Evolutionary conservation across 1,140 invertebrate genomes (phyloP), one percentile per base, ranked within the genome.

Genomic region (Pseudachorutes palmiensis): DNA sequence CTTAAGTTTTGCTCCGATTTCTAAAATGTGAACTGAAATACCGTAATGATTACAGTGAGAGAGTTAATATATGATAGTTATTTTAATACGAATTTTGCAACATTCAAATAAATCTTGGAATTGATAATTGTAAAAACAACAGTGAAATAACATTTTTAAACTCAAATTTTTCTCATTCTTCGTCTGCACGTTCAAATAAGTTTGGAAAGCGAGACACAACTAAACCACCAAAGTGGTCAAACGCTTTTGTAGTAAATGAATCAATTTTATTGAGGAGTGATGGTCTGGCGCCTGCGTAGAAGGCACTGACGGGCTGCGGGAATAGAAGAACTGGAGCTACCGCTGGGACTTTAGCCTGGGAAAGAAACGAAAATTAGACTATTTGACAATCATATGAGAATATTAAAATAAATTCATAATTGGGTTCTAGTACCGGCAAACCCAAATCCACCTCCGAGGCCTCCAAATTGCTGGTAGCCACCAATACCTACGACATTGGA

Each of bases 341-440:
- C 24, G 9, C 24, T 19, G 24, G 24, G 51, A 55, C 5, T 55
- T 14, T 14, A 12, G n/a, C n/a, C n/a, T n/a, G 9, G 5, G 12
- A 16, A 55, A 55, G 51, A 22, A 55, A 55, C 24, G 5, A 16
- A 5, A 55, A 55, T 16, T 14, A 55, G 9, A 19, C 5, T 55
- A 14, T 16, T 16, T 55, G 12, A 19, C 3, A 14, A 24, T 5
- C 9, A 55, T 5, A 14, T 16, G 24, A 55, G 51, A 22, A 55
- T 12, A 14, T 55, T 16, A 19, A 26, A 55, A 5, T 55, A 5
- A 55, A 55, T 16, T n/a, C n/a, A n/a, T n/a, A n/a, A n/a, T 24
- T 19, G 51, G 51, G 51, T 55, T 14, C 24, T 55, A 55, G 51
- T 55, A 55, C 51, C 51, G 51, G 51, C 51, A 55, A 55, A 55